Base-by-base conservation (phyloP, 2,888 invertebrate species). In the Petrophora chlorosata region DNA sequence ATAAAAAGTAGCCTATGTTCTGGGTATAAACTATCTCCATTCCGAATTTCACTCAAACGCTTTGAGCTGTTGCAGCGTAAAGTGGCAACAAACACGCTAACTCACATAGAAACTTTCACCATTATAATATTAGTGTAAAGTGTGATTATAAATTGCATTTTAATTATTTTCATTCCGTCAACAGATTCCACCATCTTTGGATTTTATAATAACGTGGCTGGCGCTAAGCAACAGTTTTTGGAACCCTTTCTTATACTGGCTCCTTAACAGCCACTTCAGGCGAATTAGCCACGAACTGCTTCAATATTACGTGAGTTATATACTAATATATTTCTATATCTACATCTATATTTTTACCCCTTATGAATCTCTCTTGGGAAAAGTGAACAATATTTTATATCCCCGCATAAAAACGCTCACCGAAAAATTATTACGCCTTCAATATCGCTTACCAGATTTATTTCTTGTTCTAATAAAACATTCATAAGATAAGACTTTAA, bases 231-330 rank as follows among this genome's bases (percentile, higher is more conserved):
- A 96, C 88, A 96, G 96, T 79, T 95, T 97, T 77, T 96, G 96
- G 96, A 96, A 97, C 82, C 96, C 96, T 1, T 96, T 97, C 74
- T 92, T 97, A 48, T 97, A 96, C 80, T 96, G 96, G 96, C 91
- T 96, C 32, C 91, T 97, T 61, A 96, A 96, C 82, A 95, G 95
- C 73, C 95, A 96, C 74, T 97, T 96, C 80, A 92, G 96, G 66
- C 92, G 95, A 61, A 94, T 96, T 64, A 94, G 95, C 74, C 92
- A 93, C 63, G 95, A 95, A 67, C 80, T 96, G 48, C 84, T 96
- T 53, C 93, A 95, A 67, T 94, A 93, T 61, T 94, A 94, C 85
- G 96, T 96, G 85, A 92, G 92, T 85, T 45, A 12, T 34, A 39
- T 17, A 39, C 10, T 12, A 36, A 25, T 17, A 32, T 36, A 32